These are phyloP conservation scores for Oryzias javanicus DNA, from an alignment of 2,113 vertebrate genomes.

Conservation along the genomic window DNA sequence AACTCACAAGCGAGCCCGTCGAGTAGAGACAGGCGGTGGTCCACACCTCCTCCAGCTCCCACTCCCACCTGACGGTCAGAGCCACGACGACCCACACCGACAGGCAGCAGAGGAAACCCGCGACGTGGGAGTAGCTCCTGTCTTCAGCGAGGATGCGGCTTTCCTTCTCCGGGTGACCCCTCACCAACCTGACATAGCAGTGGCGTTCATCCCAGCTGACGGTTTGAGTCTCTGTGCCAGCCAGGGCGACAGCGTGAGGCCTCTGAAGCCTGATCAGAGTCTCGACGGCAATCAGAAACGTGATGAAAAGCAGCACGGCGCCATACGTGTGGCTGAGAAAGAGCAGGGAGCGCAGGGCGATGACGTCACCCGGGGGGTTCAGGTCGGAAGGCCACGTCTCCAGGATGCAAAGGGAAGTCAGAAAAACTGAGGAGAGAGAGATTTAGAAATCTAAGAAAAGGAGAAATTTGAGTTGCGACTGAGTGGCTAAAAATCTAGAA, in stretches of 20 bases:
- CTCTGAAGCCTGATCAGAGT: slow-evolving; percentile 35
- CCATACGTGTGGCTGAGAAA: slow-evolving; percentile 76
- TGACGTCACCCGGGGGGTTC: slow-evolving; percentile 38
- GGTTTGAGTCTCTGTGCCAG: neutral
- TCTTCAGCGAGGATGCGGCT: neutral
- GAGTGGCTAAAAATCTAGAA: no score
- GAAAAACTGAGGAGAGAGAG: slow-evolving; percentile 60
- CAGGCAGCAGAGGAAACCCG: slow-evolving; percentile 70
- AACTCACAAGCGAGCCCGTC: slow-evolving; percentile 56
- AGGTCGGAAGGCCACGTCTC: slow-evolving; percentile 44
- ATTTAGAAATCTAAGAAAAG: neutral
- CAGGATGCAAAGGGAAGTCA: slow-evolving; percentile 58
- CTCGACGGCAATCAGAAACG: slow-evolving; percentile 70
- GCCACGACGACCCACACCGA: slow-evolving; percentile 70
- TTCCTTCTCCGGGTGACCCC: slow-evolving; percentile 7
- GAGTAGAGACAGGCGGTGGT: slow-evolving; percentile 48
- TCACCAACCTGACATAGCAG: neutral
- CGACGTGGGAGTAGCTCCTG: neutral
- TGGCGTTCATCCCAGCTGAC: neutral
- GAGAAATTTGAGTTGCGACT: neutral
- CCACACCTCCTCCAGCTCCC: slow-evolving; percentile 42
- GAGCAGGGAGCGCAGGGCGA: slow-evolving; percentile 74
- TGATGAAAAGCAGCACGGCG: slow-evolving; percentile 62
- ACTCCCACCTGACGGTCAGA: slow-evolving; percentile 40
- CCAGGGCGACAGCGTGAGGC: neutral